phyloP scores from a whole-genome alignment of 2,797 vertebrate species.

The Agapornis canus region DNA sequence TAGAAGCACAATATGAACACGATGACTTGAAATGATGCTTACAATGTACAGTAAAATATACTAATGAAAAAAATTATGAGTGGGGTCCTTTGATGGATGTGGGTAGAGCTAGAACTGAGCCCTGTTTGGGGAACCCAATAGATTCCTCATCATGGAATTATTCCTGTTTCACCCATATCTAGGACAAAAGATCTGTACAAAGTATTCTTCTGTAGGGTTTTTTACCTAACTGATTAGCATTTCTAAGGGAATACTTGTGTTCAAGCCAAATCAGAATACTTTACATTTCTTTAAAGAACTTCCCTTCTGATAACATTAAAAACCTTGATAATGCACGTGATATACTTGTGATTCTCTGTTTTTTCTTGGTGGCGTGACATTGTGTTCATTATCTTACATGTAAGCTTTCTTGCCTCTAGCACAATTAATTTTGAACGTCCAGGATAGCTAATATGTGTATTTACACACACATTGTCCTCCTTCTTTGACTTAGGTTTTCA shows the following conservation, averaged over 20 bases:
- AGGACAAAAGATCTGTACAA: not conserved
- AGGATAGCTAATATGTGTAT: not conserved
- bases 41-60: not conserved
- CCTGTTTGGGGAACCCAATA: not conserved
- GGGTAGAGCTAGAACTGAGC: not conserved
- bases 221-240: slow-evolving; percentile 17
- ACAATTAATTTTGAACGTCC: not conserved
- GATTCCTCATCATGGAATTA: not conserved
- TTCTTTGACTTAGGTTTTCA: slow-evolving; percentile 7
- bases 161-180: not conserved
- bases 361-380: not conserved
- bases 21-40: not conserved
- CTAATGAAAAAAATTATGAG: not conserved
- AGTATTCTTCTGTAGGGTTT: slow-evolving; percentile 10
- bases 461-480: not conserved
- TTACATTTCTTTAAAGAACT: slow-evolving; percentile 38
- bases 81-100: not conserved
- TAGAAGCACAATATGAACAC: not conserved
- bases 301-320: slow-evolving; percentile 25
- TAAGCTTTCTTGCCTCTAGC: not conserved
- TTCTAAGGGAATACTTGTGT: slow-evolving; percentile 34
- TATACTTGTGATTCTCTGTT: not conserved
- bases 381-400: slow-evolving; percentile 2
- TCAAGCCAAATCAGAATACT: slow-evolving; percentile 28
- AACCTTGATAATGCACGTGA: not conserved